Conservation (phyloP, 1,140 invertebrate genomes). For the Centruroides sculpturatus region DNA sequence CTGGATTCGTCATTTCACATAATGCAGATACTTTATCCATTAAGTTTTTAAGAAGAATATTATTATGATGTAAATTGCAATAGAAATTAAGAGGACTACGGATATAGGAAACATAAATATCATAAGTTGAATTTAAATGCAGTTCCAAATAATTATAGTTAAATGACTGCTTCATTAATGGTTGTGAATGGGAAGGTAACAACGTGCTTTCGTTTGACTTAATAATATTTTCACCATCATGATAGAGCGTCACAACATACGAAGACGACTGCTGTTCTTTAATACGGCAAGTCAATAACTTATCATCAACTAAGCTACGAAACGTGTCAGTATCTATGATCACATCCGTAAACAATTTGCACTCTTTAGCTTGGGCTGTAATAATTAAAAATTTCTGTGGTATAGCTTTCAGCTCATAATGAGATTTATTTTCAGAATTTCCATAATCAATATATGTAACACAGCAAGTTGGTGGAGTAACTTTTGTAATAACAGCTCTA, state of each 20-base stretch:
- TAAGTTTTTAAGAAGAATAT: background rate
- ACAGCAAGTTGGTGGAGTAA: slow-evolving; percentile 17
- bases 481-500: background rate
- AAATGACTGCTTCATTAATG: background rate
- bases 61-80: slow-evolving; percentile 12
- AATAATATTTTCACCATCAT: background rate
- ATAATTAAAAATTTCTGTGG: slow-evolving; percentile 42
- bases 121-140: background rate
- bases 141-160: background rate
- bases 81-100: slow-evolving; percentile 15
- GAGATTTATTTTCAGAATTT: slow-evolving; percentile 42
- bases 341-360: slow-evolving; percentile 38
- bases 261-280: background rate
- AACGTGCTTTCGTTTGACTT: background rate
- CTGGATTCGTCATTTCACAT: too few species aligned
- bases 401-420: slow-evolving; percentile 24
- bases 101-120: slow-evolving; percentile 9
- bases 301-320: slow-evolving; percentile 9
- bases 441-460: slow-evolving; percentile 62
- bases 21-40: slow-evolving; percentile 18
- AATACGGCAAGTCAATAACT: slow-evolving; percentile 1
- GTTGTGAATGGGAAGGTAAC: too few species aligned
- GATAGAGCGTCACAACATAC: slow-evolving; percentile 2
- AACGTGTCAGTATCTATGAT: background rate
- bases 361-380: slow-evolving; percentile 56